Evolutionary conservation across 1,140 invertebrate genomes (phyloP).

Genomic region (Tetramorium alpestre): DNA sequence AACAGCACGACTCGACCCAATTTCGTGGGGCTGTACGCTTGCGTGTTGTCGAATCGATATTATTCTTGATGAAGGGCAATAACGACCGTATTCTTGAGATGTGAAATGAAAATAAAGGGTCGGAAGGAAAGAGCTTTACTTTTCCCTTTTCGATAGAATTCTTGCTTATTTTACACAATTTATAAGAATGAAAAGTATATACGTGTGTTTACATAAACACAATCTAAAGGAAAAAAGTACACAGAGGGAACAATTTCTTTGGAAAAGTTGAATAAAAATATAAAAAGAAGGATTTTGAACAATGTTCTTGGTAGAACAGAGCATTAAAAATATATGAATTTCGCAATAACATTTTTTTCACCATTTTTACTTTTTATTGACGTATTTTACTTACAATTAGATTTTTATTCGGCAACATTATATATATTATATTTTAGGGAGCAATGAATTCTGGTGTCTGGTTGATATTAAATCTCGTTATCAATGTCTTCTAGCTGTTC

Average conservation of each 20-base stretch:
- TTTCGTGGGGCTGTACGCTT: constrained; percentile 24
- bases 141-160: not conserved
- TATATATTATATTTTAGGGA: not conserved
- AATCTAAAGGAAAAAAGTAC: not conserved
- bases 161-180: not conserved
- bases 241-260: too few relatives aligned
- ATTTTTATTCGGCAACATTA: not conserved
- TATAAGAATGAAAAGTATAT: not conserved
- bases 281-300: not conserved
- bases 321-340: not conserved
- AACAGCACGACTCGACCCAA: constrained; percentile 61
- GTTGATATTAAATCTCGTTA: constrained; percentile 17
- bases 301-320: not conserved
- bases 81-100: not conserved
- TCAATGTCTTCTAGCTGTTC: not conserved
- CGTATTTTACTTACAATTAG: not conserved
- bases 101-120: constrained; percentile 24
- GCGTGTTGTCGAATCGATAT: constrained; percentile 45
- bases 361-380: not conserved
- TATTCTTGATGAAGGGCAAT: not conserved
- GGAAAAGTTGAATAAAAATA: too few relatives aligned
- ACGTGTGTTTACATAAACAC: not conserved
- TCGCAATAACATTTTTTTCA: too few relatives aligned
- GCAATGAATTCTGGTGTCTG: not conserved
- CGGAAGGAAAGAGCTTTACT: not conserved